Conservation (phyloP, 2,113 vertebrate species). For the Passer montanus region DNA sequence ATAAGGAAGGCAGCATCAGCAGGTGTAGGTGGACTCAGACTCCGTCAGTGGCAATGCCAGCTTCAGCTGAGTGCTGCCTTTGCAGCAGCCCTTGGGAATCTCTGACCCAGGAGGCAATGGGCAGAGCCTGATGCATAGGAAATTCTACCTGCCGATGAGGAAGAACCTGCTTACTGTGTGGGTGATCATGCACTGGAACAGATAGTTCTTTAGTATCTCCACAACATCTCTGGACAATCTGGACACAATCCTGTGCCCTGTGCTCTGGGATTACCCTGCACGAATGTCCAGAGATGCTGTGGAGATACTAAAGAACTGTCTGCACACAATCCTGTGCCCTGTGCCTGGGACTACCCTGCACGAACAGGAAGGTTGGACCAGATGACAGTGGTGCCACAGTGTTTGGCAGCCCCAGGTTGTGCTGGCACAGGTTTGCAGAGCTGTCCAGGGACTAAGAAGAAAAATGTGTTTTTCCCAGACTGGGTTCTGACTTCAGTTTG, state of each 20-base stretch:
- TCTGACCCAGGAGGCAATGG: not conserved
- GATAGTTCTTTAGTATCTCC: no score
- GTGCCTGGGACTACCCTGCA: not conserved
- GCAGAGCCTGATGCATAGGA: not conserved
- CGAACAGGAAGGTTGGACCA: not conserved
- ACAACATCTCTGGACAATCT: no score
- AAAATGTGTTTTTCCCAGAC: not conserved
- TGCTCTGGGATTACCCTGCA: no score
- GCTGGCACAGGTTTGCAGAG: not conserved
- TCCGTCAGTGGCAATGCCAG: not conserved
- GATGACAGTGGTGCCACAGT: accelerated
- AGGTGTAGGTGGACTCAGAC: accelerated
- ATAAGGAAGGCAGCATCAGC: not conserved
- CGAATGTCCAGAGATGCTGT: not conserved
- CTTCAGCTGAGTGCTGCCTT: not conserved
- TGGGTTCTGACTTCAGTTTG: not conserved
- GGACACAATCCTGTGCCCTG: no score
- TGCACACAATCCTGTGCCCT: not conserved
- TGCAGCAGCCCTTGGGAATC: not conserved
- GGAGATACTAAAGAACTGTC: not conserved
- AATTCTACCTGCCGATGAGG: not conserved
- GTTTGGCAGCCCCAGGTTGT: not conserved
- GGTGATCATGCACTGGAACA: not conserved
- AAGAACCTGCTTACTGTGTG: not conserved
- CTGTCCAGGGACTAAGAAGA: not conserved